Percentiles rank a stretch among this genome's conserved stretches.
phyloP scores from a whole-genome alignment of 2,113 vertebrate species.

The Corythaixoides concolor region DNA sequence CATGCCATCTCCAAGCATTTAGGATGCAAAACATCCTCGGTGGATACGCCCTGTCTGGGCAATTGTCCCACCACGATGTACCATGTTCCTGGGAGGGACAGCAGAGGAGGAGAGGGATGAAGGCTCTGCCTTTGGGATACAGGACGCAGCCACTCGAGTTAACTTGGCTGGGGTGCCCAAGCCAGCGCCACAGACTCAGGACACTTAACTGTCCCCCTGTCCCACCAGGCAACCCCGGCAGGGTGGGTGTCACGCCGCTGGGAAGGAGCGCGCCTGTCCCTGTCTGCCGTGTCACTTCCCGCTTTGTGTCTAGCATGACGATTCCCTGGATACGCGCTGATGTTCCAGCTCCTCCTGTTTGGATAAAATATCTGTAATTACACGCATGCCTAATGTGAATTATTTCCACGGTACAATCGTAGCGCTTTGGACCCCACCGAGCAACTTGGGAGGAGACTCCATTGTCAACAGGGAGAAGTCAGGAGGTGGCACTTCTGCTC shows the following conservation, averaged over 20 bases:
- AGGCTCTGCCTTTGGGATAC: not conserved
- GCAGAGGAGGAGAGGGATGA: not conserved
- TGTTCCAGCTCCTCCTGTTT: slow-evolving; percentile 55
- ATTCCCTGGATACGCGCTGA: slow-evolving; percentile 16
- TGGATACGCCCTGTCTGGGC: not conserved
- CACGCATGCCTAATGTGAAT: slow-evolving; percentile 62
- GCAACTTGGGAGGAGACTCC: not conserved
- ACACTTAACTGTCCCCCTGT: not conserved
- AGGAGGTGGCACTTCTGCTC: not conserved
- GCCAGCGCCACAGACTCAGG: not conserved
- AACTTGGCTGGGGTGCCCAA: not conserved
- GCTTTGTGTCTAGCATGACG: not conserved
- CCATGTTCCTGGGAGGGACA: not conserved
- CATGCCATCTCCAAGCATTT: not conserved
- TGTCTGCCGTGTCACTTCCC: not conserved
- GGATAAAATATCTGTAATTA: slow-evolving; percentile 56
- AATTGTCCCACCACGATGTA: not conserved
- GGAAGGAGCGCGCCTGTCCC: not conserved
- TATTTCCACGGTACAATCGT: slow-evolving; percentile 16
- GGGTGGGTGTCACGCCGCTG: fast-evolving
- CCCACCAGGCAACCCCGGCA: not conserved
- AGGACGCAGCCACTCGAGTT: fast-evolving
- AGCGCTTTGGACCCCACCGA: not conserved
- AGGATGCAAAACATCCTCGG: not conserved
- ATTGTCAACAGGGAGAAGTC: not conserved